Conservation (phyloP, 2,113 vertebrate species). For the Centropristis striata region DNA sequence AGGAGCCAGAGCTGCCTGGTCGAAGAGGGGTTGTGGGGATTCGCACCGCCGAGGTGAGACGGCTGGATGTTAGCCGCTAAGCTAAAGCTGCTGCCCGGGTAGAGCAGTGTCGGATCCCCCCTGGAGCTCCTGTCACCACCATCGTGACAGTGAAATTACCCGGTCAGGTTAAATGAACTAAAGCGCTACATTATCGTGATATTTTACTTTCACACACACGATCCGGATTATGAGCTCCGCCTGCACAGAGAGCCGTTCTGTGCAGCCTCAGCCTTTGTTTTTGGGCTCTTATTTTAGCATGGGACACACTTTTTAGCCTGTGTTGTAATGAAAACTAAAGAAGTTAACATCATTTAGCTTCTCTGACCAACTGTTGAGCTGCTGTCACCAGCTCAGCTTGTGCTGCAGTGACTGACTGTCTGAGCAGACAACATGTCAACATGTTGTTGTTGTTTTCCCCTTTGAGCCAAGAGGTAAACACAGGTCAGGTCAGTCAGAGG, state of each 20-base stretch:
- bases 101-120: conserved; percentile 19
- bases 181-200: neutral
- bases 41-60: conserved; percentile 86
- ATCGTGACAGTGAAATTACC: conserved; percentile 14
- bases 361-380: too few species aligned
- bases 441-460: conserved; percentile 25
- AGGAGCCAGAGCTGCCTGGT: conserved; percentile 83
- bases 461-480: neutral
- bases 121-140: conserved; percentile 20
- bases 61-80: conserved; percentile 56
- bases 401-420: neutral
- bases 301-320: too few species aligned
- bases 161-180: too few species aligned
- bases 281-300: neutral
- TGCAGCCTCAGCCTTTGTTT: conserved; percentile 54
- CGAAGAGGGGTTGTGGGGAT: conserved; percentile 85
- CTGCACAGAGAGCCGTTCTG: neutral
- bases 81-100: conserved; percentile 54
- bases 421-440: conserved; percentile 11
- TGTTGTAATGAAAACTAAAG: neutral
- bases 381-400: too few species aligned
- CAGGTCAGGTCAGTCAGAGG: neutral
- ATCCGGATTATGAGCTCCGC: rapidly evolving
- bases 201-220: rapidly evolving
- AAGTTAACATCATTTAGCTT: neutral